Conservation (phyloP, 2,797 vertebrate species). For the Graptemys geographica region DNA sequence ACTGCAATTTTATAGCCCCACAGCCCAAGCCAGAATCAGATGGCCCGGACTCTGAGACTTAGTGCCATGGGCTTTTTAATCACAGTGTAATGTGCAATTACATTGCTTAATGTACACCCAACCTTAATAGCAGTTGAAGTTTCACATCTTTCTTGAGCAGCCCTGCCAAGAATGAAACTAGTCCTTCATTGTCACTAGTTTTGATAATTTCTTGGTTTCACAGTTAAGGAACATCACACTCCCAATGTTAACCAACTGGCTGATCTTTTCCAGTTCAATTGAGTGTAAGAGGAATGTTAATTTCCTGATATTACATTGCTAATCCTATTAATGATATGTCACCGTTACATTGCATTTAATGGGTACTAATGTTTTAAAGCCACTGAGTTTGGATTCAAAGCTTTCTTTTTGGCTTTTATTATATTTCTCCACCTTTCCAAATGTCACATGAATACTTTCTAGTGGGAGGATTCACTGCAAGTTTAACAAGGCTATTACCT, state of each 20-base stretch:
- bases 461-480: background rate
- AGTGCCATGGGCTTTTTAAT: background rate
- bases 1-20: background rate
- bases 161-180: background rate
- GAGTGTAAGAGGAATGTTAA: rapidly evolving
- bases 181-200: background rate
- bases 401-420: background rate
- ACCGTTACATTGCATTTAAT: background rate
- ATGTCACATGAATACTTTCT: background rate
- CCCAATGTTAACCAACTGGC: background rate
- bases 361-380: background rate
- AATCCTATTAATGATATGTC: background rate
- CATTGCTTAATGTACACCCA: background rate
- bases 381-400: background rate
- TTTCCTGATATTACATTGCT: background rate
- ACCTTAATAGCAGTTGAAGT: background rate
- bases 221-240: background rate
- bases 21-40: background rate
- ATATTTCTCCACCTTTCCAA: background rate
- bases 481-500: background rate
- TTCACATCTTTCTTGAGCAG: background rate
- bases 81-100: too few species aligned
- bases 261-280: background rate
- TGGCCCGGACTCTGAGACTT: background rate
- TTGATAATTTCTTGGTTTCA: background rate